Conservation (phyloP, 2,113 vertebrate species). For the Brachypodius melanocephalos region DNA sequence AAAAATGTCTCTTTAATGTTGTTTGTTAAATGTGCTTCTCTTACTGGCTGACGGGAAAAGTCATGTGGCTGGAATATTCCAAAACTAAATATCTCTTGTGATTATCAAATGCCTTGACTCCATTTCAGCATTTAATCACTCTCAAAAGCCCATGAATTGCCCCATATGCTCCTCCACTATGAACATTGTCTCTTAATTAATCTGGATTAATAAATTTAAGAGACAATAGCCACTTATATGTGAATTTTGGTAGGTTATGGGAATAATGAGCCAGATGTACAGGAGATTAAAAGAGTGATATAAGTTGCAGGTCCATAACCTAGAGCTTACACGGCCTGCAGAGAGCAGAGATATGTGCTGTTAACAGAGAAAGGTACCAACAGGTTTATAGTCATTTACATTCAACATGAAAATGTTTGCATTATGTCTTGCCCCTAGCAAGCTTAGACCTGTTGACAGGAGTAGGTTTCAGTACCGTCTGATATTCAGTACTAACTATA, state of each 20-base stretch:
- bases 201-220: conserved; percentile 35
- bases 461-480: not conserved
- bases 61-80: not conserved
- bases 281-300: not conserved
- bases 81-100: conserved; percentile 29
- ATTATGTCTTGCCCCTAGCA: not conserved
- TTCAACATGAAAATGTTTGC: not conserved
- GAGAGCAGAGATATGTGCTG: not conserved
- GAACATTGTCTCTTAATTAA: conserved; percentile 29
- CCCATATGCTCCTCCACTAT: not conserved
- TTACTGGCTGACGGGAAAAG: not conserved
- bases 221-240: not conserved
- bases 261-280: not conserved
- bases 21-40: not conserved
- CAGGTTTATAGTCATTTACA: not conserved
- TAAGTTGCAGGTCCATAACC: not conserved
- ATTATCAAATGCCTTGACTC: not conserved
- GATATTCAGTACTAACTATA: not conserved
- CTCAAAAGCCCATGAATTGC: conserved; percentile 31
- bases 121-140: conserved; percentile 46
- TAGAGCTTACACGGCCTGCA: not conserved
- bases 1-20: not conserved
- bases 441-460: not conserved
- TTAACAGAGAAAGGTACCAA: not conserved
- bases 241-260: conserved; percentile 4